Evolutionary conservation across 2,888 invertebrate species (phyloP), one percentile per base, ranked within the genome.

Genomic region (Syritta pipiens): DNA sequence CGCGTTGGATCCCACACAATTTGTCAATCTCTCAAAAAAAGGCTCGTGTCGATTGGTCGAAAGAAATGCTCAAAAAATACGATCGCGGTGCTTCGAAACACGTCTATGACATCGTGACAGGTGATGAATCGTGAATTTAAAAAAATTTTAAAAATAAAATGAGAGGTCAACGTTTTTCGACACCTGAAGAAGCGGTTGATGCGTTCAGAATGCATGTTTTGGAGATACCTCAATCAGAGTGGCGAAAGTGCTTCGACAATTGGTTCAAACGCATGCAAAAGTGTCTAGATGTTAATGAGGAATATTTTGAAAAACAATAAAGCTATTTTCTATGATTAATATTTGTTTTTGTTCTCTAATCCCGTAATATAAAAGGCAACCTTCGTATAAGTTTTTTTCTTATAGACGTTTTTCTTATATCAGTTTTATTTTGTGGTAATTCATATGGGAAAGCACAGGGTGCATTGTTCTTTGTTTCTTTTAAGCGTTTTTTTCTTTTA

Each of bases 211-310:
- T 4, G 24, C 20, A 9, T 44, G 10, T 10, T 24, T 22, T 44
- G 12, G 24, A 44, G 22, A 17, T 44, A 22, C 44, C 22, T 44
- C 22, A 44, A 44, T 44, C 44, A 17, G 44, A 44, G 22, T 44
- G 44, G 44, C n/a, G 22, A 44, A 24, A 44, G 44, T 22, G 44
- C 12, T 44, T 22, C 44, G 24, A 44, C 4, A 19, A 2, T 46
- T 46, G 19, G 3, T 46, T 46, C 46, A 46, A 19, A 19, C 44
- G 20, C 44, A 37, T 37, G 26, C 26, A 26, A 26, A 26, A 26
- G 26, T 26, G 26, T 26, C 4, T 26, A 26, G 26, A 26, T 26
- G 4, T 26, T 26, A 26, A 26, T 26, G 26, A 7, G 26, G 26
- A 26, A 26, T 26, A n/a, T n/a, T n/a, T n/a, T n/a, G n/a, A n/a